Conservation (phyloP, 1,140 invertebrate genomes). For the Pinna nobilis region DNA sequence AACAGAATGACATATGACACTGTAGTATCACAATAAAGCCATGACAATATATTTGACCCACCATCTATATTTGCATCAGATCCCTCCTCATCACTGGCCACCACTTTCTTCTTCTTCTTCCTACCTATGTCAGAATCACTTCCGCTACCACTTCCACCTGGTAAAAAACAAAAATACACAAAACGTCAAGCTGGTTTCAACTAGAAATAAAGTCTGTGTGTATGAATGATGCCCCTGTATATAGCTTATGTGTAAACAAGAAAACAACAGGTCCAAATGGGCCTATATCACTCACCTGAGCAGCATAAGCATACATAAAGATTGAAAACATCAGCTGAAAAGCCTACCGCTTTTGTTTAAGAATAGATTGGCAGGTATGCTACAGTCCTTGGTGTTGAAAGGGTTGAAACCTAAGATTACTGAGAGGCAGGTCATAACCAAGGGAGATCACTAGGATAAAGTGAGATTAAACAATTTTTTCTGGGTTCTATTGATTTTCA, state of each 20-base stretch:
- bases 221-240: too few species aligned
- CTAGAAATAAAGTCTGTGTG: neutral
- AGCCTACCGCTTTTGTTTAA: too few species aligned
- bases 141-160: neutral
- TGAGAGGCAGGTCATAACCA: too few species aligned
- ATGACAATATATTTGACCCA: neutral
- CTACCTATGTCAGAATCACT: conserved; percentile 43
- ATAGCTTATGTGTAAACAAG: too few species aligned
- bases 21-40: too few species aligned
- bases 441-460: neutral
- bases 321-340: too few species aligned
- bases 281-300: too few species aligned
- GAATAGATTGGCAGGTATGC: too few species aligned
- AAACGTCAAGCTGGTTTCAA: neutral
- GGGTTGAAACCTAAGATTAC: neutral
- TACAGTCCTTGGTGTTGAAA: neutral
- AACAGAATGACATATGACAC: too few species aligned
- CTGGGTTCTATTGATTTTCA: neutral
- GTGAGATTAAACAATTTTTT: neutral
- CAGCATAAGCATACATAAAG: too few species aligned
- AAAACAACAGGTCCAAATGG: too few species aligned
- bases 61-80: conserved; percentile 33
- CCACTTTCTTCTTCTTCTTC: conserved; percentile 39
- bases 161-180: too few species aligned
- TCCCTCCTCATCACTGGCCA: conserved; percentile 24